Evolutionary conservation across 1,140 invertebrate genomes (phyloP), one percentile per base, ranked within the genome.

Genomic region (Holotrichia oblita): DNA sequence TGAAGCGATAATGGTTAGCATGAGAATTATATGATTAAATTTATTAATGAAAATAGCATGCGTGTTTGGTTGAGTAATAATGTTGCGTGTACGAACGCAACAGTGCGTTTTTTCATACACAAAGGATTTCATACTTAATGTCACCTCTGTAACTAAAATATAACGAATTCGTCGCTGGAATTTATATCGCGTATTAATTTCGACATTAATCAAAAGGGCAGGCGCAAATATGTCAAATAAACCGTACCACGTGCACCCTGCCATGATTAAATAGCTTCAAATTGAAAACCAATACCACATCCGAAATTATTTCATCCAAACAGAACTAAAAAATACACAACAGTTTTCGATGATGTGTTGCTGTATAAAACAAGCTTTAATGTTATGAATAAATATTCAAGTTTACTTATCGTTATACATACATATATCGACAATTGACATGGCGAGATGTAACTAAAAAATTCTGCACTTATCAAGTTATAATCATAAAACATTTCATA

Each of bases 171-270:
- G 20, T 59, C 10, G 20, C 55, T 12, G 4, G 40, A 77, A 55
- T 59, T 48, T 17, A 55, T 77, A 77, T 77, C 20, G 42, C 14
- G 27, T 55, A 77, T 77, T 77, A 77, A 77, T 44, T 77, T 41
- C 41, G 48, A 40, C 41, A 77, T 77, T 77, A 77, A 77, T 77
- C 75, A 77, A 40, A 44, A 44, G n/a, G 41, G 2, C n/a, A n/a
- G 9, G 20, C 17, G 75, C 42, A 55, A 77, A 77, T 48, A 55
- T 77, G 75, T 77, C 75, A 48, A 77, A 44, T 55, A 12, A 42
- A 61, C 24, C 14, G 44, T 3, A 40, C 41, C 42, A 59, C 42
- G 75, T 77, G 42, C 42, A 55, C n/a, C 40, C 27, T 7, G 42
- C 42, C 10, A 22, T 77, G 75, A 77, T 59, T 77, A 55, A 77